Percentiles rank a stretch among this genome's conserved stretches.
Conservation (phyloP, 2,113 vertebrate species). For the Rhipidura dahli region DNA sequence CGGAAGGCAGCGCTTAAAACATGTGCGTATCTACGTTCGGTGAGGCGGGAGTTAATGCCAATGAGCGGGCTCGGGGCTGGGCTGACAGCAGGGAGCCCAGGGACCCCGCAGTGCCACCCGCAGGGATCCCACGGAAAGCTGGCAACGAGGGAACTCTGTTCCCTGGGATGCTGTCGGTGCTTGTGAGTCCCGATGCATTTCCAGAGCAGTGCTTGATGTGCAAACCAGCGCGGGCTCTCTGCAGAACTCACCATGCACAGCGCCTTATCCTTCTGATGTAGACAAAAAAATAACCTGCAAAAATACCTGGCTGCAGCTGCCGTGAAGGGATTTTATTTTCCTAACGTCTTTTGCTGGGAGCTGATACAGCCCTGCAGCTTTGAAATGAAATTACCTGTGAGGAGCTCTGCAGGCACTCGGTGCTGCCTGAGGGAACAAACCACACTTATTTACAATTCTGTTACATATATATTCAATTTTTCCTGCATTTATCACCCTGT, state of each 20-base stretch:
- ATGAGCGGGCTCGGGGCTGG: not conserved
- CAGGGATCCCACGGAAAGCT: not conserved
- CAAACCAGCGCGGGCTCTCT: fast-evolving
- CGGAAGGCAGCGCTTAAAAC: not conserved
- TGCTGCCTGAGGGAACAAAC: not conserved
- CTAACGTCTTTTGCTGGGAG: not conserved
- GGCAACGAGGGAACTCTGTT: not conserved
- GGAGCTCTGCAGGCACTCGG: not conserved
- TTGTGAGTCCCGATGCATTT: fast-evolving
- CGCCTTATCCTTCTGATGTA: not conserved
- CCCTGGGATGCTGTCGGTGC: fast-evolving
- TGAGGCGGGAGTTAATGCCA: not conserved
- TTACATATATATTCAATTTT: not conserved
- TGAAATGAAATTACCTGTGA: not conserved
- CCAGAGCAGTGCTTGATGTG: not conserved
- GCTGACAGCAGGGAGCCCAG: not conserved
- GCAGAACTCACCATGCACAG: fast-evolving
- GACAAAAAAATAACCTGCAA: not conserved
- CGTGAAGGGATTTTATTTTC: not conserved
- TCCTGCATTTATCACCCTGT: not conserved
- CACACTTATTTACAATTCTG: not conserved
- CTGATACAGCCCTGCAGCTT: not conserved
- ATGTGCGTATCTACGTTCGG: not conserved
- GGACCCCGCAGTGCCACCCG: not conserved
- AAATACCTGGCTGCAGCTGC: not conserved